Base-by-base conservation (phyloP, 2,113 vertebrate genomes). In the Manacus vitellinus region DNA sequence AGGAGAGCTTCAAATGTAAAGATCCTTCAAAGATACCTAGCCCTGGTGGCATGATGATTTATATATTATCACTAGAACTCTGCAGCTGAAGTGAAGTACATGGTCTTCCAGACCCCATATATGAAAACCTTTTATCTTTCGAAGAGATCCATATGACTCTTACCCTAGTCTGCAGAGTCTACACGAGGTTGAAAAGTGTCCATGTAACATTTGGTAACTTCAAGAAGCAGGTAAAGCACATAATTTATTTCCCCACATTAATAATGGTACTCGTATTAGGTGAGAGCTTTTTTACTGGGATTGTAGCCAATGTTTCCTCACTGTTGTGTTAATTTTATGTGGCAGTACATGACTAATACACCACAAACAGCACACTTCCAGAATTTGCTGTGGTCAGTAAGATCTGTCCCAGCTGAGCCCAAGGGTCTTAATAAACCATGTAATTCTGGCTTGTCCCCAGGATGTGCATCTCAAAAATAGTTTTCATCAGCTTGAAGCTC, bases 1-100 rank as follows among this genome's bases (percentile, higher is more conserved):
- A 94, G 72, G 46, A 88, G 56, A 89, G 43, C 47, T 92, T 88
- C 92, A 93, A 58, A 86, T 86, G 39, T 41, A 75, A 82, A 95
- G 79, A 47, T 72, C 63, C 51, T 86, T 88, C 82, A 83, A 92
- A 88, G 67, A 71, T 67, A 76, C 58, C 58, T 47, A 55, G 52
- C 33, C 63, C 51, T 88, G 35, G 37, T 86, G 56, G 63, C 79
- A 78, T 0, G 19, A 47, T 76, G 67, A 78, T 91, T 91, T 85
- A 76, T 96, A 31, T 49, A 71, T 68, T 79, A 82, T 58, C 58
- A 65, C 43, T 85, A 59, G 55, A 77, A 27, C 67, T 93, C 83
- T 74, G 35, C 1, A 20, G 49, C 52, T 78, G 41, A 96, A 88
- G 74, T 70, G 67, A 80, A 75, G 68, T 80, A 81, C 9, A 27